Conservation (phyloP, 1,140 invertebrate genomes). For the Papilio aristodemus region DNA sequence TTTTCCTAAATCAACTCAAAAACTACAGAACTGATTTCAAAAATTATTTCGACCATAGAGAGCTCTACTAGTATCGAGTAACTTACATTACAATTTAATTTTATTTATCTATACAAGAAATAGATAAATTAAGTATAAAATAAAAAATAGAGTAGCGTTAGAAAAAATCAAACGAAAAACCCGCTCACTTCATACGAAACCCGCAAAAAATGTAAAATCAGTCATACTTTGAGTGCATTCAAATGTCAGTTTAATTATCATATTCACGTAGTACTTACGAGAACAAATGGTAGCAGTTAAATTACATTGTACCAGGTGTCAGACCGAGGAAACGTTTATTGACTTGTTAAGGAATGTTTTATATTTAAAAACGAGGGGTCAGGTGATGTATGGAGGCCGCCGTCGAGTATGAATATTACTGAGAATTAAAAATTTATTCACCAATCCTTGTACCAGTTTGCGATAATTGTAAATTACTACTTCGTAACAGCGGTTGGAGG, state of each 20-base stretch:
- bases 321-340: conserved; percentile 26
- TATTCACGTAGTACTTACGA: neutral
- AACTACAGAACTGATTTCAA: too few relatives aligned
- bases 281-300: conserved; percentile 22
- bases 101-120: too few relatives aligned
- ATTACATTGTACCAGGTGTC: conserved; percentile 29
- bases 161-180: too few relatives aligned
- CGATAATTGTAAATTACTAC: conserved; percentile 5
- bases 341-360: conserved; percentile 30
- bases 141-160: too few relatives aligned
- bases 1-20: too few relatives aligned
- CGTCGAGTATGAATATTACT: conserved; percentile 8
- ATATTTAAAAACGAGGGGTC: conserved; percentile 22
- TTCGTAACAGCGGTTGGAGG: neutral
- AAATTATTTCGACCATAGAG: too few relatives aligned
- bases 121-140: too few relatives aligned
- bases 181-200: too few relatives aligned
- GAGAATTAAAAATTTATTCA: conserved; percentile 21
- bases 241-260: neutral
- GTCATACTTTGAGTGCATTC: neutral
- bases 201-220: too few relatives aligned
- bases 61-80: too few relatives aligned
- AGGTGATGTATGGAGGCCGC: conserved; percentile 24
- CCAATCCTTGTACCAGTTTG: conserved; percentile 16
- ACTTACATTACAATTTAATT: too few relatives aligned